Evolutionary conservation across 2,113 vertebrate genomes (phyloP), one percentile per base, ranked within the genome.

Genomic region (Pterophyllum scalare): DNA sequence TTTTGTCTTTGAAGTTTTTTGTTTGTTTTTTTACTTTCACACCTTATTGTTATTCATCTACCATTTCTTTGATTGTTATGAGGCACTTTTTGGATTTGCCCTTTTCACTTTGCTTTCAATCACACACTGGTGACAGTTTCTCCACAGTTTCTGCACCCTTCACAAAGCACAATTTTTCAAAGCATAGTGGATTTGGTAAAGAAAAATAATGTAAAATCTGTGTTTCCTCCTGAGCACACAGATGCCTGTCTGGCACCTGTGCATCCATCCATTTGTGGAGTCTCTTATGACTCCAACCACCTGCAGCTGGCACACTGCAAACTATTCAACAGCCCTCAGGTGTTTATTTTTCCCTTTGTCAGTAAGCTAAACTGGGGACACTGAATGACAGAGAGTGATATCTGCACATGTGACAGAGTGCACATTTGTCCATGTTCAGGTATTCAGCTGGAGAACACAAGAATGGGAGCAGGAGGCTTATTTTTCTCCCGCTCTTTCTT

Each of bases 291-390:
- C 75, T 80, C 60, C 76, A 70, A 79, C 75, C 83, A 88, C 86
- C 90, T 90, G 87, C 88, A 84, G 76, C 75, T 61, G 3, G 40
- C 20, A 5, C 49, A 40, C 62, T 58, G 77, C 82, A 75, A 84
- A 79, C 86, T 57, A 40, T 78, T 87, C 70, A 74, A 26, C 38
- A 77, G 43, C 38, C 72, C 79, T 75, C 20, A 57, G 83, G 43
- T 87, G 35, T 86, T 91, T 89, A 77, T 82, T 84, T 59, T 78
- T 52, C 81, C 49, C 72, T 77, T 72, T 79, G 58, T 88, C 76
- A 46, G 57, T 35, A 65, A 80, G 64, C 88, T 86, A 58, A 85
- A 54, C 67, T 72, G 46, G 26, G 46, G 33, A 87, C 35, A 7
- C n/a, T 6, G 65, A 43, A 15, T 59, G 72, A 72, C 52, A 64